phyloP scores from a whole-genome alignment of 2,113 vertebrate species.

The Poeciliopsis occidentalis region DNA sequence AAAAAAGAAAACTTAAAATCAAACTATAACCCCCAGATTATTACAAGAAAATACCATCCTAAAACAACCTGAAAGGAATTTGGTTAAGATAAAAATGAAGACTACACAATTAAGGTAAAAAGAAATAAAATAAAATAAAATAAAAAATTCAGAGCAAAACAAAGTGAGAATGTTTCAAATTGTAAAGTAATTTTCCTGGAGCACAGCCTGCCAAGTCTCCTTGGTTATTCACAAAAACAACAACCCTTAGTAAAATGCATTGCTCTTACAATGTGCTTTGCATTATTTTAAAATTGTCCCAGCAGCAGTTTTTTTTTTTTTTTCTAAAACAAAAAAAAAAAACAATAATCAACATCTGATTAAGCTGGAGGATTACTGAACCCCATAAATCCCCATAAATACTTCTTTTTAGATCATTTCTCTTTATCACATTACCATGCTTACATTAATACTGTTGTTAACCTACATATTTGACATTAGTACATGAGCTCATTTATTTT shows the following conservation, averaged over 20 bases:
- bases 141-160: too few relatives aligned
- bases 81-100: not conserved
- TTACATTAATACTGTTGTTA: slow-evolving; percentile 63
- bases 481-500: slow-evolving; percentile 27
- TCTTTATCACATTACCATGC: slow-evolving; percentile 44
- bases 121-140: not conserved
- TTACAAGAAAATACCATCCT: too few relatives aligned
- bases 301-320: too few relatives aligned
- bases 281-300: too few relatives aligned
- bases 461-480: slow-evolving; percentile 61
- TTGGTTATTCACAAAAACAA: not conserved
- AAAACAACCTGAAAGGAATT: not conserved
- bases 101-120: not conserved
- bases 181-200: not conserved
- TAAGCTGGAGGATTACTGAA: slow-evolving; percentile 47
- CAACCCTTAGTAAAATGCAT: too few relatives aligned
- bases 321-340: too few relatives aligned
- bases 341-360: slow-evolving; percentile 46
- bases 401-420: slow-evolving; percentile 48
- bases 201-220: not conserved
- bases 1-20: too few relatives aligned
- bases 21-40: too few relatives aligned
- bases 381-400: slow-evolving; percentile 42
- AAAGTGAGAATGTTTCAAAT: not conserved
- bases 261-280: too few relatives aligned